phyloP scores from a whole-genome alignment of 2,888 invertebrate species.

The Archaeoteleia sp. region DNA sequence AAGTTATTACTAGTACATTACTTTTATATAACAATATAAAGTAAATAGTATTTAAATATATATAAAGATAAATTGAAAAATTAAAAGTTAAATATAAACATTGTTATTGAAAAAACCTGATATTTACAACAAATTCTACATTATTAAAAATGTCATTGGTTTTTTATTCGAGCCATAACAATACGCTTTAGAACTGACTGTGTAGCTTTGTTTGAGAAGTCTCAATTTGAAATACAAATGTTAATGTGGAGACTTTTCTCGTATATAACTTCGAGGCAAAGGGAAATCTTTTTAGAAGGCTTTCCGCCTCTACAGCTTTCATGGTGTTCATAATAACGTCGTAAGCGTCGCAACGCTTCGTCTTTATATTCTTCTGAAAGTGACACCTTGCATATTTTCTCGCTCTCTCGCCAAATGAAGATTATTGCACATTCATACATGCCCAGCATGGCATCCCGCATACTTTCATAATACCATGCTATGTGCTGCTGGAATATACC shows the following conservation, averaged over 20 bases:
- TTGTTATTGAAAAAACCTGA: too few relatives aligned
- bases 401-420: constrained; percentile 27
- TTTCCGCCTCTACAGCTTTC: constrained; percentile 13
- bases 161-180: too few relatives aligned
- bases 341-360: constrained; percentile 31
- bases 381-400: constrained; percentile 43
- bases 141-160: too few relatives aligned
- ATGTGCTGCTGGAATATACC: constrained; percentile 5
- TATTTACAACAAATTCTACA: too few relatives aligned
- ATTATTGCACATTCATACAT: constrained; percentile 36
- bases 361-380: constrained; percentile 38
- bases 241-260: constrained; percentile 7
- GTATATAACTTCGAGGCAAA: constrained; percentile 19
- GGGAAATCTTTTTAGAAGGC: constrained; percentile 13
- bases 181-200: too few relatives aligned
- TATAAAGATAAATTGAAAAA: too few relatives aligned
- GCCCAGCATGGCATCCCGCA: constrained; percentile 13
- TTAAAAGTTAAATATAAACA: too few relatives aligned
- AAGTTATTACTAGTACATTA: too few relatives aligned
- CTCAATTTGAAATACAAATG: constrained; percentile 18
- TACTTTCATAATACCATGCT: constrained; percentile 12
- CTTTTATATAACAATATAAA: too few relatives aligned
- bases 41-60: too few relatives aligned
- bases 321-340: constrained; percentile 33
- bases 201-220: too few relatives aligned